Evolutionary conservation across 2,888 invertebrate genomes (phyloP), one percentile per base, ranked within the genome.

Genomic region (Linnaemya vulpina): DNA sequence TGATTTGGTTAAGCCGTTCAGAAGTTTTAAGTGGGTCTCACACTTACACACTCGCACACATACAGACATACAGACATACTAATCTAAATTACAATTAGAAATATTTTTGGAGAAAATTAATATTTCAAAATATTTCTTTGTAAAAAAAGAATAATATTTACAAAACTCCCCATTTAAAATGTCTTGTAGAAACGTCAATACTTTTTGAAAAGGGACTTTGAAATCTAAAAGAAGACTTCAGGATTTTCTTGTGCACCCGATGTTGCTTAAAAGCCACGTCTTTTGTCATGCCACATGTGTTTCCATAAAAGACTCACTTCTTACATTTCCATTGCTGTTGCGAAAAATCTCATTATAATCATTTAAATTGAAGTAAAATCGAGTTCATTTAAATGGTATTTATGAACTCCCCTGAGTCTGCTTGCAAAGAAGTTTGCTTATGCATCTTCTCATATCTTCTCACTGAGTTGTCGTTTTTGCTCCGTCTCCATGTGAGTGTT

Each of bases 401-500:
- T 43, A 43, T 81, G n/a, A 11, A 7, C 13, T 7, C 38, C 17
- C 15, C 49, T 43, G 65, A 49, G 11, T 46, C 38, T 65, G 0
- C 17, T 22, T n/a, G 8, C 13, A 15, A 1, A 43, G 13, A 30
- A 20, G 25, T 49, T 43, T 58, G 22, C 8, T 53, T n/a, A n/a
- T n/a, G n/a, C n/a, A n/a, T n/a, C n/a, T n/a, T n/a, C n/a, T 30
- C 51, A 15, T 74, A 51, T 67, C 22, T 60, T 38, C 35, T 25
- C 9, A 38, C 5, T 65, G n/a, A 73, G 35, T 10, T n/a, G 35
- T 46, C n/a, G 13, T 49, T 40, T 30, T 25, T 53, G 17, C 20
- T 20, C 22, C 49, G n/a, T 25, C 15, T 55, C 43, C 71, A 80
- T 67, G 60, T 76, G 80, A 53, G 73, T 43, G 15, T 58, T 60